A percentile compares a stretch with the other conserved stretches of the same genome.
Evolutionary conservation across 2,888 invertebrate genomes (phyloP).

Genomic region (Nasonia oneida): DNA sequence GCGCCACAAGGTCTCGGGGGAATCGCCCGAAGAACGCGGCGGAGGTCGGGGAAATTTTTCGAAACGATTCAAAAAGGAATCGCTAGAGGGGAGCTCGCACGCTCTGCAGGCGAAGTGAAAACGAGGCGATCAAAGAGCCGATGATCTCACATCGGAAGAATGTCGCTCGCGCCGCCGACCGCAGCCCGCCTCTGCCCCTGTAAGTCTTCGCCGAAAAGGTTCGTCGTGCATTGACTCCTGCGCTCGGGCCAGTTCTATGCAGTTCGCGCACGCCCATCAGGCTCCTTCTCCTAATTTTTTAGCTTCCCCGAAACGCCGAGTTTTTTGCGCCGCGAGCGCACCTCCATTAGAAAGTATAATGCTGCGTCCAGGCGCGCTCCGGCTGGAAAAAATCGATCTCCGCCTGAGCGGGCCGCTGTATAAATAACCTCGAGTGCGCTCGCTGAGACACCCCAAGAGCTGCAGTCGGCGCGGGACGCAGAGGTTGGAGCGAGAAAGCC

Average conservation of each 20-base stretch:
- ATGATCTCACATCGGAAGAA: slow-evolving; percentile 77
- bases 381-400: background rate
- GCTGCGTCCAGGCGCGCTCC: background rate
- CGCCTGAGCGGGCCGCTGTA: background rate
- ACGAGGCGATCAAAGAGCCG: slow-evolving; percentile 65
- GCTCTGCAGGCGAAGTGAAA: background rate
- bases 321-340: background rate
- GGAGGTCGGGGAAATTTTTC: slow-evolving; percentile 47
- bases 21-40: slow-evolving; percentile 31
- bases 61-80: background rate
- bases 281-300: slow-evolving; percentile 1
- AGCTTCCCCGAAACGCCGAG: slow-evolving; percentile 11
- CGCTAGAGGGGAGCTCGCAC: too few species aligned
- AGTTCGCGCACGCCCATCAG: slow-evolving; percentile 19
- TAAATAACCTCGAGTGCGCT: background rate
- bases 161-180: slow-evolving; percentile 69
- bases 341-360: slow-evolving; percentile 52
- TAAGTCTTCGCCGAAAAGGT: slow-evolving; percentile 71
- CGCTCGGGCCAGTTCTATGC: slow-evolving; percentile 53
- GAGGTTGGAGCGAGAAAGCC: background rate
- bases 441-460: background rate
- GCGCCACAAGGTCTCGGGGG: slow-evolving; percentile 37
- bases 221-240: slow-evolving; percentile 69
- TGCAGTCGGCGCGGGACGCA: background rate
- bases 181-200: slow-evolving; percentile 62